A percentile compares a stretch with the other conserved stretches of the same genome.
phyloP scores from a whole-genome alignment of 2,888 invertebrate species.

The Eilema griseolum region DNA sequence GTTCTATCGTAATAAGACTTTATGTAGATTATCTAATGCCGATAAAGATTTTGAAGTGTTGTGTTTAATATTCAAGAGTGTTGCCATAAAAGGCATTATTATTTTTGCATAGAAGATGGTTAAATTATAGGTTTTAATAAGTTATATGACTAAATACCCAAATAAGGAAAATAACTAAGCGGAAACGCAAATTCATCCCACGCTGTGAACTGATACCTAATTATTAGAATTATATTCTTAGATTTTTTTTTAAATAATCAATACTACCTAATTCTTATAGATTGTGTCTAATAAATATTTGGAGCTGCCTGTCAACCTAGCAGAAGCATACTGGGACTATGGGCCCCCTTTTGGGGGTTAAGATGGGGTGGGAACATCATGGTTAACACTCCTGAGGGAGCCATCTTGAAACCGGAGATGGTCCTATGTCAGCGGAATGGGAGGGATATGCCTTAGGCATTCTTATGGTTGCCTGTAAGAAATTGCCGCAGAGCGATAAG shows the following conservation, averaged over 20 bases:
- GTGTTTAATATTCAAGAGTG: neutral
- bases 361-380: no score
- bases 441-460: no score
- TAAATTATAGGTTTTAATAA: neutral
- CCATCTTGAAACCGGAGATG: no score
- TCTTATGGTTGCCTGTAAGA: no score
- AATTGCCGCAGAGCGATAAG: no score
- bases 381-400: no score
- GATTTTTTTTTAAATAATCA: neutral
- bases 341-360: no score
- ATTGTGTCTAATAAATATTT: no score
- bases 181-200: neutral
- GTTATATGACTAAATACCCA: neutral
- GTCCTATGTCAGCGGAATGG: no score
- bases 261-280: no score
- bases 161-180: neutral
- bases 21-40: neutral
- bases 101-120: slow-evolving; percentile 1
- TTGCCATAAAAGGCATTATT: neutral
- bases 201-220: neutral
- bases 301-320: no score
- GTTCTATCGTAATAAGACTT: neutral
- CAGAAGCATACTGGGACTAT: no score
- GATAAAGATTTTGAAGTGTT: neutral
- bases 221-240: neutral